A percentile compares a stretch with the other conserved stretches of the same genome.
phyloP scores from a whole-genome alignment of 2,113 vertebrate species.

The Myotis davidii region DNA sequence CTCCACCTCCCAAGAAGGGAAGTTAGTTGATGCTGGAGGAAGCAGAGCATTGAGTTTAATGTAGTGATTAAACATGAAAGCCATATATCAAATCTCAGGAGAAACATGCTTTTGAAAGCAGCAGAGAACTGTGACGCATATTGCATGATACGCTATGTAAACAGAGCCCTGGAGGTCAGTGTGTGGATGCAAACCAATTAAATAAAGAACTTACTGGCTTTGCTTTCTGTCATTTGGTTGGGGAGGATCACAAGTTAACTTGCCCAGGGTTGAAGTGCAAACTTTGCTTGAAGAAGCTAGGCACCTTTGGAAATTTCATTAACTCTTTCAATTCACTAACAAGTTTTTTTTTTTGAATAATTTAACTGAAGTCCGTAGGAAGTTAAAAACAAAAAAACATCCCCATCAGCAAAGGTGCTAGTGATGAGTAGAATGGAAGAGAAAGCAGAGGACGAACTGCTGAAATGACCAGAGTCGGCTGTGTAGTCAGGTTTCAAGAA shows the following conservation, averaged over 20 bases:
- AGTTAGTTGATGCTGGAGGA: slow-evolving; percentile 70
- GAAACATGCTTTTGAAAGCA: slow-evolving; percentile 75
- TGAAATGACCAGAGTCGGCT: neutral
- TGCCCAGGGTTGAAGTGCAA: slow-evolving; percentile 52
- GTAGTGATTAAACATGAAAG: slow-evolving; percentile 79
- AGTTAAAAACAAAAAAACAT: slow-evolving; percentile 37
- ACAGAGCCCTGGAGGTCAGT: slow-evolving; percentile 76
- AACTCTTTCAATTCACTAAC: slow-evolving; percentile 61
- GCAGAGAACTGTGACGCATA: slow-evolving; percentile 67
- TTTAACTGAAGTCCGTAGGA: neutral
- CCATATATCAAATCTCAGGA: slow-evolving; percentile 77
- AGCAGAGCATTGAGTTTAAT: slow-evolving; percentile 75
- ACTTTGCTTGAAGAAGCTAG: slow-evolving; percentile 58
- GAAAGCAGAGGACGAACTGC: neutral
- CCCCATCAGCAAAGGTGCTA: neutral
- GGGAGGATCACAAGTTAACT: slow-evolving; percentile 61
- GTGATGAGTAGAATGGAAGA: neutral
- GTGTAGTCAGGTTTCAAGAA: neutral
- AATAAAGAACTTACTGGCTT: slow-evolving; percentile 75
- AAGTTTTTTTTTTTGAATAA: neutral
- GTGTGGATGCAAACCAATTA: slow-evolving; percentile 78
- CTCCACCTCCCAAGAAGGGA: slow-evolving; percentile 70
- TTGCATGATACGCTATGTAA: slow-evolving; percentile 76
- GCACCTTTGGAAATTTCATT: slow-evolving; percentile 64
- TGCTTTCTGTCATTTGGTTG: slow-evolving; percentile 71